Base-by-base conservation (phyloP, 2,888 invertebrate genomes). In the Sicus ferrugineus region DNA sequence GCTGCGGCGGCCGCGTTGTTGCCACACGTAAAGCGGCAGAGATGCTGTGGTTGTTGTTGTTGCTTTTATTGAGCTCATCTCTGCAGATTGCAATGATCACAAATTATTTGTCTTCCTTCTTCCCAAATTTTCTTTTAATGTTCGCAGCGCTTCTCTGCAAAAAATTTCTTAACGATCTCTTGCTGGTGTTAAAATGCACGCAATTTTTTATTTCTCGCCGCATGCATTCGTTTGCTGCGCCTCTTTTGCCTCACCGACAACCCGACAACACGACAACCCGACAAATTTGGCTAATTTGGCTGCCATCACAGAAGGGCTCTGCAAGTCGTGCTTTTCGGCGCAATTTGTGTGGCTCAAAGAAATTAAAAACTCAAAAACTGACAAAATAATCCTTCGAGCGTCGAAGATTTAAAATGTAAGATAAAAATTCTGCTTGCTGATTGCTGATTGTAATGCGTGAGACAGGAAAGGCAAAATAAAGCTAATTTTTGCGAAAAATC, bases 21-120 rank as follows among this genome's bases (percentile, higher is more conserved):
- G n/a, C n/a, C n/a, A n/a, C n/a, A n/a, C n/a, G n/a, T n/a, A n/a
- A n/a, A n/a, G n/a, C n/a, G n/a, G n/a, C n/a, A n/a, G n/a, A n/a
- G n/a, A n/a, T n/a, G n/a, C n/a, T n/a, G n/a, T n/a, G n/a, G n/a
- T n/a, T n/a, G n/a, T n/a, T n/a, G n/a, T n/a, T n/a, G n/a, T n/a
- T n/a, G n/a, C n/a, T n/a, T n/a, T n/a, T n/a, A n/a, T n/a, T n/a
- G n/a, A n/a, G n/a, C n/a, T n/a, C 42, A 59, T 64, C 67, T 68
- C 50, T 64, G 59, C 70, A 68, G 63, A 67, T 70, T 70, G 58
- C 54, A 58, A 70, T 70, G 58, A 67, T 65, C 69, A 65, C 6
- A 50, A 38, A 52, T 42, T 52, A 69, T 65, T 65, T 28, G 50
- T 34, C 61, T 26, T 42, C 61, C 65, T 61, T 56, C 31, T 58